Base-by-base conservation (phyloP, 2,888 invertebrate genomes). In the Stenichneumon culpator region DNA sequence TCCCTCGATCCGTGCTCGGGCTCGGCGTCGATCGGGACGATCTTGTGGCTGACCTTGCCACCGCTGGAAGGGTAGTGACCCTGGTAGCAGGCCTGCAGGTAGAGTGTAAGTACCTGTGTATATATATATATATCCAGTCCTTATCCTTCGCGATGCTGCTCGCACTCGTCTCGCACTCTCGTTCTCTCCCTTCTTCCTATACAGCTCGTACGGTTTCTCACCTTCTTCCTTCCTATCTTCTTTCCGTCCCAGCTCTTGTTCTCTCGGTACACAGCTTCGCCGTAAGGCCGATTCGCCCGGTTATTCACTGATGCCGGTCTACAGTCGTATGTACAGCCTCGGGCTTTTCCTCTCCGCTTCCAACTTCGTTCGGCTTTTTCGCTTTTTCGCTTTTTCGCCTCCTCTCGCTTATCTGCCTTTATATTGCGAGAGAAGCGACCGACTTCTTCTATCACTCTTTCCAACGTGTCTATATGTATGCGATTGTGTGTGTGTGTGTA, bases 31-130 rank as follows among this genome's bases (percentile, higher is more conserved):
- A 86, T 88, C 82, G 83, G 22, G 87, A 88, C 89, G 89, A 90
- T 90, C 89, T 91, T 90, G 90, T 88, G 88, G 91, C 89, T 90
- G 90, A 90, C 91, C 91, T 91, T 90, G 91, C 91, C 89, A 91
- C 91, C 88, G 88, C 89, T 89, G 89, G 88, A 90, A 91, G 91
- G 91, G 91, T 91, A 91, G 91, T 90, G 91, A 91, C 90, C 91
- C 88, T 86, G 86, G 84, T 88, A 84, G 86, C 52, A 83, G 86
- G 79, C 80, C 78, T 69, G 82, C 77, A 80, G 77, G 73, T 19
- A 32, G 63, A 63, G 63, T 63, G 63, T 63, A 32, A 63, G 32
- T 36, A 65, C 63, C 63, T 50, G 50, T 73, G 2, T 54, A 54
- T 54, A 54, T 19, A 19, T 52, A 19, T 5, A 19, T 52, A 28